Conservation (phyloP, 2,888 invertebrate species). For the Herminia tarsipennalis region DNA sequence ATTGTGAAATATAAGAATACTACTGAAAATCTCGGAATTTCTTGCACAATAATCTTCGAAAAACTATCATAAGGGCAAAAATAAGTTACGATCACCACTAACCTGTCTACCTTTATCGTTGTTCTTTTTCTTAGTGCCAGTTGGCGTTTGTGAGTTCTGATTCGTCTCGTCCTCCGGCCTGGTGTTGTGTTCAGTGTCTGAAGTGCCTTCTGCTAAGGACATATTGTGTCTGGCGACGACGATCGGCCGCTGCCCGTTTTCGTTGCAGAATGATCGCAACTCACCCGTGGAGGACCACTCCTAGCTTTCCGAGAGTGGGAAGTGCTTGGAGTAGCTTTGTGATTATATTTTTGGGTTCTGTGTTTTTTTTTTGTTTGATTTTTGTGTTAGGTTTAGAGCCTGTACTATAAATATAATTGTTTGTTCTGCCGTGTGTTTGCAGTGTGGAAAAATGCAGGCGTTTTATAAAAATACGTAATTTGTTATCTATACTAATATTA, state of each 20-base stretch:
- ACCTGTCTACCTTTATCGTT: constrained; percentile 51
- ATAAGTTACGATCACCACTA: no score
- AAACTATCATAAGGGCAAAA: no score
- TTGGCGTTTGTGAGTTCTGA: constrained; percentile 30
- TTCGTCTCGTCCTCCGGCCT: constrained; percentile 43
- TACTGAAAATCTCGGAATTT: no score
- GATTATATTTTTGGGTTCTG: neutral
- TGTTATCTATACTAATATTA: no score
- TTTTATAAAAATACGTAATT: no score
- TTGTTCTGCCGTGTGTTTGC: no score
- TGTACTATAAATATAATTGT: no score
- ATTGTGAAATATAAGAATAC: no score
- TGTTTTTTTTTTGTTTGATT: neutral
- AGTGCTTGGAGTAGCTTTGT: constrained; percentile 49
- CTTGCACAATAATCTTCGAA: neutral
- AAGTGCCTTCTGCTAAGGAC: constrained; percentile 79
- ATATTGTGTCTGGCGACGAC: constrained; percentile 72
- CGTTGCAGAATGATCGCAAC: constrained; percentile 62
- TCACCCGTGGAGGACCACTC: constrained; percentile 70
- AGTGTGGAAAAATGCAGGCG: no score
- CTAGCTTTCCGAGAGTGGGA: constrained; percentile 40
- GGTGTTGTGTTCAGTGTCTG: constrained; percentile 69
- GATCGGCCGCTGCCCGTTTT: constrained; percentile 60
- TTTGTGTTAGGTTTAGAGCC: neutral
- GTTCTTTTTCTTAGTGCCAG: constrained; percentile 45